A percentile compares a stretch with the other conserved stretches of the same genome.
These are phyloP conservation scores for Bufo gargarizans DNA, from an alignment of 2,113 vertebrate species.

Conservation along the genomic window DNA sequence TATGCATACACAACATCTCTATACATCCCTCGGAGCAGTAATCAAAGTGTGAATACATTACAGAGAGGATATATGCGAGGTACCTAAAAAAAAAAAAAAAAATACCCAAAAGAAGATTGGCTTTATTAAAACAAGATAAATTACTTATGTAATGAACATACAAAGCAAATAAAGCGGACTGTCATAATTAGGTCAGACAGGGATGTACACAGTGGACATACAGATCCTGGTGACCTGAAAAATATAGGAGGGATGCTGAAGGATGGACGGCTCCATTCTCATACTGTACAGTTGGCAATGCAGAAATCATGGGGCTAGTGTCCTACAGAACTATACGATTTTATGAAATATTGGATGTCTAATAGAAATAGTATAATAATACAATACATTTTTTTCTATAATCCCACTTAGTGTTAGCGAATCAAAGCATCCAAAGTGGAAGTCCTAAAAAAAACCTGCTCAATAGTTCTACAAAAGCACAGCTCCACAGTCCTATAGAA, in stretches of 20 bases:
- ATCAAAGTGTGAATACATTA: conserved; percentile 30
- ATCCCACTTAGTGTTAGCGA: too few species aligned
- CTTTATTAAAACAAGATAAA: conserved; percentile 23
- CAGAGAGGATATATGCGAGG: not conserved
- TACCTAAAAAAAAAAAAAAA: conserved; percentile 20
- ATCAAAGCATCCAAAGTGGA: too few species aligned
- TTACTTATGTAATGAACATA: not conserved
- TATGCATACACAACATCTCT: conserved; percentile 25
- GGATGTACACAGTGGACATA: not conserved
- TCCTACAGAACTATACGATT: too few species aligned
- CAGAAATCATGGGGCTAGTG: not conserved
- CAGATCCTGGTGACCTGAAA: not conserved
- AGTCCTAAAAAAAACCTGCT: too few species aligned
- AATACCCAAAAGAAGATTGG: conserved; percentile 14
- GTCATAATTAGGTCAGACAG: not conserved
- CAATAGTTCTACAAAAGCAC: not conserved
- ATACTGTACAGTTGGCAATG: not conserved
- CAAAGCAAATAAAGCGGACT: not conserved
- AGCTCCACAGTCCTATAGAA: not conserved
- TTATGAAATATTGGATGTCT: too few species aligned
- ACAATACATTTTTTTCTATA: too few species aligned
- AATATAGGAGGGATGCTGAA: not conserved
- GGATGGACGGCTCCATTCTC: not conserved
- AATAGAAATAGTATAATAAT: too few species aligned
- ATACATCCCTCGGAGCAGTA: conserved; percentile 10